A percentile compares a stretch with the other conserved stretches of the same genome.
phyloP scores from a whole-genome alignment of 2,888 invertebrate genomes.

The Odontomyia ornata region DNA sequence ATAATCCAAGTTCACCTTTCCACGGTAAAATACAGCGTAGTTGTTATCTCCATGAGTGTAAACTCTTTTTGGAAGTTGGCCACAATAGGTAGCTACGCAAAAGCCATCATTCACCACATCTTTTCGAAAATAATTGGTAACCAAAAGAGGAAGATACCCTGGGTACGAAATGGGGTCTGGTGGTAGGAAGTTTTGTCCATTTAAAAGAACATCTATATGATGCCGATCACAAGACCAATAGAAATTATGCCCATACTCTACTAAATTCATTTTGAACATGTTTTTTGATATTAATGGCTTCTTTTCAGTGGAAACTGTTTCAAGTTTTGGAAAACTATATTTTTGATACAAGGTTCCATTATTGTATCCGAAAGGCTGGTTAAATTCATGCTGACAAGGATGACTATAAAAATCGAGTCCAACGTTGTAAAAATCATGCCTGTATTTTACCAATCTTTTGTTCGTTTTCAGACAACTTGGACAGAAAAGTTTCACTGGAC shows the following conservation, averaged over 20 bases:
- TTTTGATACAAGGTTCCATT: background rate
- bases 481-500: constrained; percentile 68
- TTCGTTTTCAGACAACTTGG: constrained; percentile 68
- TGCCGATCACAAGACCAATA: constrained; percentile 29
- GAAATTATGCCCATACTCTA: constrained; percentile 2
- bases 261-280: constrained; percentile 36
- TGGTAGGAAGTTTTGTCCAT: background rate
- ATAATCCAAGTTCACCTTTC: constrained; percentile 1
- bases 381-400: constrained; percentile 48
- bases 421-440: constrained; percentile 49
- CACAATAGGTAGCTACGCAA: constrained; percentile 10
- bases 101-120: constrained; percentile 2
- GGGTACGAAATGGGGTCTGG: background rate
- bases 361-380: constrained; percentile 49
- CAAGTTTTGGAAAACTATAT: background rate
- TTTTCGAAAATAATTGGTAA: background rate
- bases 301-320: background rate
- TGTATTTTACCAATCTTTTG: constrained; percentile 49
- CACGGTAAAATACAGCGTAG: constrained; percentile 20
- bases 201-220: constrained; percentile 15
- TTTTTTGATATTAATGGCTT: background rate
- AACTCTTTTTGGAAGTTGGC: background rate
- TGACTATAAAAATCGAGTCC: constrained; percentile 46
- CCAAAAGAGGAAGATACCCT: constrained; percentile 13
- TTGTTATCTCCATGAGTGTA: background rate